These are phyloP conservation scores for Dinomys branickii DNA, from an alignment of 2,113 vertebrate species.

Conservation along the genomic window DNA sequence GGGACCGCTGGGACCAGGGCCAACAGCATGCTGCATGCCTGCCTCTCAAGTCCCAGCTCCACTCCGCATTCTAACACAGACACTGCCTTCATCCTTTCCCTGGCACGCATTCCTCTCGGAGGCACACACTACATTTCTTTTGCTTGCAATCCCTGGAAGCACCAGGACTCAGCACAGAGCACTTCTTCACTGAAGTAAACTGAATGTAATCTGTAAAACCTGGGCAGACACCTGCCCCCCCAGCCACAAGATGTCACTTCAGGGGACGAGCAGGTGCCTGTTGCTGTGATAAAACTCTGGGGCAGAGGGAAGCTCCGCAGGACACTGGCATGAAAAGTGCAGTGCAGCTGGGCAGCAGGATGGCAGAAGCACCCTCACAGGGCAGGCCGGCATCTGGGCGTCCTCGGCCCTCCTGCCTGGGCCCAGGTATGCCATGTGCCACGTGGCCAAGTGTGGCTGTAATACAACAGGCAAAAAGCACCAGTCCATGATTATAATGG, in stretches of 20 bases:
- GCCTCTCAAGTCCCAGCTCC: conserved; percentile 4
- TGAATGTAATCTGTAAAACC: conserved; percentile 37
- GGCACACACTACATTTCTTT: not conserved
- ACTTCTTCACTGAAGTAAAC: conserved; percentile 46
- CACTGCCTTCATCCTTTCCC: not conserved
- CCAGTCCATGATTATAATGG: not conserved
- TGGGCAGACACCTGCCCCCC: not conserved
- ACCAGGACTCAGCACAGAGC: not conserved
- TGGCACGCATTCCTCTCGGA: not conserved
- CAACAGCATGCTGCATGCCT: not conserved
- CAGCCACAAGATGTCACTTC: conserved; percentile 24
- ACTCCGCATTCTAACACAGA: not conserved
- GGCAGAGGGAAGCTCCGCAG: not conserved
- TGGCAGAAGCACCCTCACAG: no score
- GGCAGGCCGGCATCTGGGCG: not conserved
- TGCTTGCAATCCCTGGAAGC: not conserved
- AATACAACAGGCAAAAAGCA: not conserved
- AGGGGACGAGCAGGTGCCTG: conserved; percentile 12
- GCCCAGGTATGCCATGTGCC: not conserved
- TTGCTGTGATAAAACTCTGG: not conserved
- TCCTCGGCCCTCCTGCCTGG: rapidly evolving
- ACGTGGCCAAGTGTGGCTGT: not conserved
- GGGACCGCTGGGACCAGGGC: not conserved
- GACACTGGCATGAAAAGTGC: not conserved
- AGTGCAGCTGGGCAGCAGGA: not conserved